Evolutionary conservation across 2,888 invertebrate genomes (phyloP).

Genomic region (Embidobia sp.): DNA sequence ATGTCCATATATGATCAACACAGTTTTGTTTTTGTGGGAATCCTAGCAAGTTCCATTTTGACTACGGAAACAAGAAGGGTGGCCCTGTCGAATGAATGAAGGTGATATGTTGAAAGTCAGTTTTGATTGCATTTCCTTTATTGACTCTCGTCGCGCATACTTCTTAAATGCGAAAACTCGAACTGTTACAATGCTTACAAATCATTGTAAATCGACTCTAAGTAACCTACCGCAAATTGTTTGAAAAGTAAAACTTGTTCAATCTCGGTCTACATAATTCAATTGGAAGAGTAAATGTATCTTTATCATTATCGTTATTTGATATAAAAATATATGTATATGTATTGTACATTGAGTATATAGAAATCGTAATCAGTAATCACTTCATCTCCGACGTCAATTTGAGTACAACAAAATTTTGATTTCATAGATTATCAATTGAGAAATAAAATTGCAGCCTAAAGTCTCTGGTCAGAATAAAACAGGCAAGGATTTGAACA

Average conservation of each 20-base stretch:
- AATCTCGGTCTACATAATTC: slow-evolving; percentile 49
- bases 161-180: slow-evolving; percentile 49
- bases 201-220: slow-evolving; percentile 49
- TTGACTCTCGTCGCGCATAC: slow-evolving; percentile 56
- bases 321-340: slow-evolving; percentile 61
- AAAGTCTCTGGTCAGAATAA: too few relatives aligned
- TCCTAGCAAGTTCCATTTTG: too few relatives aligned
- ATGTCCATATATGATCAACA: too few relatives aligned
- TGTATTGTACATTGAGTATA: slow-evolving; percentile 55
- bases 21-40: too few relatives aligned
- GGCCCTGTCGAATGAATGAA: slow-evolving; percentile 46
- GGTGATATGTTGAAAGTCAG: slow-evolving; percentile 52
- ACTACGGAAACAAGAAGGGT: background rate
- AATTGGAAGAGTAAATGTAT: slow-evolving; percentile 57
- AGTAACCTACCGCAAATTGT: slow-evolving; percentile 71
- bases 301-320: slow-evolving; percentile 36
- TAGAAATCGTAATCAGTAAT: slow-evolving; percentile 35
- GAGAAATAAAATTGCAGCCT: slow-evolving; percentile 28
- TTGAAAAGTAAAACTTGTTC: too few relatives aligned
- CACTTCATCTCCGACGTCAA: slow-evolving; percentile 41
- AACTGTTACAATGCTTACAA: slow-evolving; percentile 59
- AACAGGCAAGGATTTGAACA: too few relatives aligned
- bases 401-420: slow-evolving; percentile 37
- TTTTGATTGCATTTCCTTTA: slow-evolving; percentile 55
- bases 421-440: slow-evolving; percentile 32